phyloP scores from a whole-genome alignment of 1,140 invertebrate genomes.

The Diplogasteroides magnus region DNA sequence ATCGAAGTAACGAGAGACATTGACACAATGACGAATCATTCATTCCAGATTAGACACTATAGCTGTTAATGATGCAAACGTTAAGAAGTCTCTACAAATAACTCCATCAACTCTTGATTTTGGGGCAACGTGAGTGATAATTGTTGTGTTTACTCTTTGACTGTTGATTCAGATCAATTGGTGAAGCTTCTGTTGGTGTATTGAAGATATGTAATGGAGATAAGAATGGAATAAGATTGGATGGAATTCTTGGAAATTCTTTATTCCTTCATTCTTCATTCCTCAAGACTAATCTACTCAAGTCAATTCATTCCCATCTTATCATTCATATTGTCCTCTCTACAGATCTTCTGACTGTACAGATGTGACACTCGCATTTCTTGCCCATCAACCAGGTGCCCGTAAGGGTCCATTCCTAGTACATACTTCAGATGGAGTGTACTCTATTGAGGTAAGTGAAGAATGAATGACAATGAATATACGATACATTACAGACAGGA shows the following conservation, averaged over 20 bases:
- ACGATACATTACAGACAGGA: constrained; percentile 22
- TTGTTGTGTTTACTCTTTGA: constrained; percentile 32
- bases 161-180: constrained; percentile 67
- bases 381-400: neutral
- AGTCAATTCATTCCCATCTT: no score
- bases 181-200: constrained; percentile 73
- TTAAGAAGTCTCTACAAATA: constrained; percentile 16
- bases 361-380: neutral
- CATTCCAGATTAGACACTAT: no score
- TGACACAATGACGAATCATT: no score
- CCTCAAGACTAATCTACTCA: neutral
- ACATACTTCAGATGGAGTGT: neutral
- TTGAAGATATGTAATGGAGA: constrained; percentile 74
- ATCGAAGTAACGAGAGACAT: neutral
- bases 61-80: no score
- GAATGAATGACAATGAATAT: neutral
- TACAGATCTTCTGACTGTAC: neutral
- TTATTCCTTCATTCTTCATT: neutral
- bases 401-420: neutral
- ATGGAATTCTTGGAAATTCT: neutral
- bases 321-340: neutral
- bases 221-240: constrained; percentile 71
- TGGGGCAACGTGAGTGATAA: constrained; percentile 59
- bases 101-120: constrained; percentile 66
- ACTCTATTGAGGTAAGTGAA: neutral